Evolutionary conservation across 2,797 vertebrate genomes (phyloP).

Genomic region (Scomberomorus guttatus): DNA sequence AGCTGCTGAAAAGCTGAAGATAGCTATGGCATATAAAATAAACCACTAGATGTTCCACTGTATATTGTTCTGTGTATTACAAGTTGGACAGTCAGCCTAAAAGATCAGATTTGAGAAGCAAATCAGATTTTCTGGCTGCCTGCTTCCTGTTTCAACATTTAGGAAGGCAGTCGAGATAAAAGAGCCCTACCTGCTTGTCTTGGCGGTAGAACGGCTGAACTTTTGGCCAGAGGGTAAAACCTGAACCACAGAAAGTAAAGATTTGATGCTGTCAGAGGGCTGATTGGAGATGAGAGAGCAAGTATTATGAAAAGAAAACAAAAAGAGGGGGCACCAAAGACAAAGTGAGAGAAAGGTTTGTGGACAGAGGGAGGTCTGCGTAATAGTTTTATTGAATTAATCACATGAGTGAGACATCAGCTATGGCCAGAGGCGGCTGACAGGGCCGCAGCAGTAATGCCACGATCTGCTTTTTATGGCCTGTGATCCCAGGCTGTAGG

Average conservation of each 20-base stretch:
- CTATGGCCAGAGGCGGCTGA: slow-evolving; percentile 72
- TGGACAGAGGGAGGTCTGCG: slow-evolving; percentile 57
- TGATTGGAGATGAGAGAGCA: slow-evolving; percentile 43
- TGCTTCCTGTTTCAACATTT: slow-evolving; percentile 18
- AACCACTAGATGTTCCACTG: slow-evolving; percentile 10
- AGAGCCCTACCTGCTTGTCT: slow-evolving; percentile 51
- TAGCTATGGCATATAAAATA: neutral
- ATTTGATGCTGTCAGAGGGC: slow-evolving; percentile 25
- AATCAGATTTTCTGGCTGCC: slow-evolving; percentile 19
- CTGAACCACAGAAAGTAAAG: slow-evolving; percentile 35
- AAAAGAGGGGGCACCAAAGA: slow-evolving; percentile 32
- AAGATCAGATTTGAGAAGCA: slow-evolving; percentile 28
- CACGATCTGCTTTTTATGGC: slow-evolving; percentile 60
- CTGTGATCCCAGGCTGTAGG: slow-evolving; percentile 71
- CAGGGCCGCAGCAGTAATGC: slow-evolving; percentile 33
- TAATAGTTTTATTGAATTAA: slow-evolving; percentile 86
- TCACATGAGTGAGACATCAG: slow-evolving; percentile 77
- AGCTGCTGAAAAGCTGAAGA: neutral
- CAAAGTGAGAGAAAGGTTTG: slow-evolving; percentile 28
- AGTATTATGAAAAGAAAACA: slow-evolving; percentile 71
- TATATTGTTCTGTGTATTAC: slow-evolving; percentile 24
- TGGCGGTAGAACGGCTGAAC: slow-evolving; percentile 47
- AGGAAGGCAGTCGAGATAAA: neutral
- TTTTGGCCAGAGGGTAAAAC: slow-evolving; percentile 57
- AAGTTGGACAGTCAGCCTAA: slow-evolving; percentile 8